These are phyloP conservation scores for Scophthalmus maximus DNA, from an alignment of 2,113 vertebrate species.

Conservation along the genomic window DNA sequence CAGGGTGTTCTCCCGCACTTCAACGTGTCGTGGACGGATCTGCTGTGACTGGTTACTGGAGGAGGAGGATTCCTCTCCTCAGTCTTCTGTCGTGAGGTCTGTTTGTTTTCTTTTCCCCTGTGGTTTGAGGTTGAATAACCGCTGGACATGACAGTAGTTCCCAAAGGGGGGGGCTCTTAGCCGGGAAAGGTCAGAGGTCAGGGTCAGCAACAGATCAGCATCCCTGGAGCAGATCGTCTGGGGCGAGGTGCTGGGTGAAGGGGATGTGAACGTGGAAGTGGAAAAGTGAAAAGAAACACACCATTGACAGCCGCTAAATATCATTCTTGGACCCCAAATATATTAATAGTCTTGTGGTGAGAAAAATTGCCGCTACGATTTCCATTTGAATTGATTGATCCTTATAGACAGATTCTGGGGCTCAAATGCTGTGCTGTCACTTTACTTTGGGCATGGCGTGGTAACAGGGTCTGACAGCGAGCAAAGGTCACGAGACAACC, in stretches of 20 bases:
- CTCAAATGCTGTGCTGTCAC: background rate
- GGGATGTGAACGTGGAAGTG: conserved; percentile 16
- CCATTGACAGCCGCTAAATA: background rate
- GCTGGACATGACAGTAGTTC: conserved; percentile 13
- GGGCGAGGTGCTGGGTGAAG: background rate
- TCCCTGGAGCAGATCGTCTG: conserved; percentile 28
- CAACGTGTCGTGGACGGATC: conserved; percentile 32
- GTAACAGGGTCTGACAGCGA: background rate
- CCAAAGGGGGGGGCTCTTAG: background rate
- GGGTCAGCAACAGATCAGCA: conserved; percentile 48
- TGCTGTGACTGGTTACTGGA: conserved; percentile 13
- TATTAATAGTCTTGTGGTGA: too few relatives aligned
- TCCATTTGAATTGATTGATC: background rate
- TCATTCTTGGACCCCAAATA: background rate
- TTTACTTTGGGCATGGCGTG: background rate
- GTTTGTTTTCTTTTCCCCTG: background rate
- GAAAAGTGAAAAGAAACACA: conserved; percentile 28
- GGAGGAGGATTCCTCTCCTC: background rate
- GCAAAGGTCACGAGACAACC: too few relatives aligned
- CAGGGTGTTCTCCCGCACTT: background rate
- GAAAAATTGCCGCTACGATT: background rate
- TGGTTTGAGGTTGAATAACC: background rate
- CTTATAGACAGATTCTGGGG: background rate
- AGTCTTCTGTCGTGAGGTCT: too few relatives aligned
- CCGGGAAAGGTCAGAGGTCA: conserved; percentile 47